phyloP scores from a whole-genome alignment of 2,113 vertebrate species.

The Chascanopsetta lugubris region DNA sequence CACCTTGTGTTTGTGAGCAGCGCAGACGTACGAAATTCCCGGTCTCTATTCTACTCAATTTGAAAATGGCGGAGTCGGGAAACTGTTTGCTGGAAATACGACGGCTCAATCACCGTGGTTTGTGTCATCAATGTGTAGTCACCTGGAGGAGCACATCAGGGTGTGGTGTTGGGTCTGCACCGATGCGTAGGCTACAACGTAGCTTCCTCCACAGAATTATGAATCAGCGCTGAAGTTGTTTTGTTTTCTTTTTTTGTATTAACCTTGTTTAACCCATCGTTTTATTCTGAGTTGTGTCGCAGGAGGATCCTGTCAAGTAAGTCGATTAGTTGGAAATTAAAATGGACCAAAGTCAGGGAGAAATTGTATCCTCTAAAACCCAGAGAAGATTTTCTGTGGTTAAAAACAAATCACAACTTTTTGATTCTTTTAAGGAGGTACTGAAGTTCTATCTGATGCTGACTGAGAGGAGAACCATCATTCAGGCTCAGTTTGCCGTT shows the following conservation, averaged over 20 bases:
- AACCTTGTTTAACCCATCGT: conserved; percentile 48
- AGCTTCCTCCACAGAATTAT: too few species aligned
- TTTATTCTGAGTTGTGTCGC: conserved; percentile 45
- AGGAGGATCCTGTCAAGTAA: conserved; percentile 49
- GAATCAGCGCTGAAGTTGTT: too few species aligned
- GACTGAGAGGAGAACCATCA: conserved; percentile 29
- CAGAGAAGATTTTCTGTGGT: conserved; percentile 13
- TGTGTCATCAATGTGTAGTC: too few species aligned
- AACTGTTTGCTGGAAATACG: too few species aligned
- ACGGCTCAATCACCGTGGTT: too few species aligned
- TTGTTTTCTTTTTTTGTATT: conserved; percentile 22
- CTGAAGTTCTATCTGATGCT: conserved; percentile 41
- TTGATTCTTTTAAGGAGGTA: conserved; percentile 42
- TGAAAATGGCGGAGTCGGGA: too few species aligned
- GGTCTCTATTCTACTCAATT: too few species aligned
- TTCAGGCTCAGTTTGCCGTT: conserved; percentile 27
- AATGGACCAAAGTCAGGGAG: conserved; percentile 92
- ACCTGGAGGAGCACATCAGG: too few species aligned
- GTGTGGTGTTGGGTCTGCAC: too few species aligned
- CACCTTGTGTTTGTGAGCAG: too few species aligned
- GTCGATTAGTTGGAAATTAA: conserved; percentile 56
- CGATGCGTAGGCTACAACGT: too few species aligned
- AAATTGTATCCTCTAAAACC: conserved; percentile 49
- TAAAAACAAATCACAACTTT: conserved; percentile 7
- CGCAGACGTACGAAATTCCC: too few species aligned